A percentile compares a stretch with the other conserved stretches of the same genome.
These are phyloP conservation scores for Pollachius pollachius DNA, from an alignment of 2,113 vertebrate species.

Conservation along the genomic window DNA sequence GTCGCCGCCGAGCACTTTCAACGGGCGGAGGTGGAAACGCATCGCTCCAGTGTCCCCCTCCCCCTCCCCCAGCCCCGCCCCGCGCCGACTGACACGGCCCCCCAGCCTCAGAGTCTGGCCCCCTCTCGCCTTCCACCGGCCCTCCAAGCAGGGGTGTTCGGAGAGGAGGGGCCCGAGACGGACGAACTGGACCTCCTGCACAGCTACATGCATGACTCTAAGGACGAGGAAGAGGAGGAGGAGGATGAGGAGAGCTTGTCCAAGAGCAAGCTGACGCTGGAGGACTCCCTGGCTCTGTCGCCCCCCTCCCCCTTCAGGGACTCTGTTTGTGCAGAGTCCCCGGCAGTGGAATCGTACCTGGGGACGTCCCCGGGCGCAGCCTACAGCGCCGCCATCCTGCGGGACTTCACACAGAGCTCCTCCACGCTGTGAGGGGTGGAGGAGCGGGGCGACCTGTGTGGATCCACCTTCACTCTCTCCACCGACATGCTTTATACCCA, in stretches of 20 bases:
- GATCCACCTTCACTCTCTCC: slow-evolving; percentile 21
- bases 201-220: slow-evolving; percentile 82
- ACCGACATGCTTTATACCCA: background rate
- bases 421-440: slow-evolving; percentile 87
- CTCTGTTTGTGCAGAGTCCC: slow-evolving; percentile 87
- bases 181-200: slow-evolving; percentile 86
- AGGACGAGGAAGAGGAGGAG: slow-evolving; percentile 73
- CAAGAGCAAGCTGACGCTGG: slow-evolving; percentile 80
- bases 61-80: slow-evolving; percentile 30
- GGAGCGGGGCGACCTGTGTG: slow-evolving; percentile 17
- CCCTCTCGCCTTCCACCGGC: slow-evolving; percentile 70
- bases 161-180: slow-evolving; percentile 63
- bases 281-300: slow-evolving; percentile 85
- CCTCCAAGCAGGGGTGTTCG: slow-evolving; percentile 62
- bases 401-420: slow-evolving; percentile 93
- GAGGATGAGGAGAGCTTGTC: slow-evolving; percentile 61
- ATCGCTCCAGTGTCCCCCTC: slow-evolving; percentile 64
- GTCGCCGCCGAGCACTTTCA: slow-evolving; percentile 74
- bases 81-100: slow-evolving; percentile 60
- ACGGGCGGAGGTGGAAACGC: slow-evolving; percentile 78
- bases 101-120: slow-evolving; percentile 45
- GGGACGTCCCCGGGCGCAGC: slow-evolving; percentile 77
- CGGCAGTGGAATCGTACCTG: slow-evolving; percentile 80
- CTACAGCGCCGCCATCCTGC: slow-evolving; percentile 86
- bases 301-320: slow-evolving; percentile 97